Evolutionary conservation across 2,113 vertebrate genomes (phyloP), one percentile per base, ranked within the genome.

Genomic region (Acanthochromis polyacanthus): DNA sequence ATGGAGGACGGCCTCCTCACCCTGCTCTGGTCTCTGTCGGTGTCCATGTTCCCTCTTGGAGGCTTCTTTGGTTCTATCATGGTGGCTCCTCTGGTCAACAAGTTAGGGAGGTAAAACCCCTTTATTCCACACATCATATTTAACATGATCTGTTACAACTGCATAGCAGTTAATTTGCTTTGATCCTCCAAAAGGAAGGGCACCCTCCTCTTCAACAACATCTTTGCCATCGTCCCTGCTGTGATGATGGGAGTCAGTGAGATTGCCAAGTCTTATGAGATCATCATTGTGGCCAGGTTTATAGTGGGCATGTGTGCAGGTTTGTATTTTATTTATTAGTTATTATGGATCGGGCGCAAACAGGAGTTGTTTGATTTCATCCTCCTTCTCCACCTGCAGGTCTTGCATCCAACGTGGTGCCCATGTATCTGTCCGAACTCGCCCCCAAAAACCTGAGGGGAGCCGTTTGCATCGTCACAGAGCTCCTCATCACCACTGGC

Each of bases 391-490:
- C 15, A 1, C 60, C 55, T 80, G 56, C 74, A 99, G 98, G 98
- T 43, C 87, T 99, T 75, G 97, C 97, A 3, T 99, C 97, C 88
- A 99, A 88, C 0, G 98, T 98, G 58, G 98, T 99, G 65, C 97
- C 98, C 9, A 99, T 99, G 98, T 99, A 98, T 91, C 81, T 99
- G 28, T 98, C 98, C 20, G 98, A 99, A 78, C 85, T 98, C 40
- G 86, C 98, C 30, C 97, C 98, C 0, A 97, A 93, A 86, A 98
- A 97, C 84, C 92, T 98, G 66, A 89, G 98, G 79, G 98, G 98
- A 22, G 97, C 96, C 0, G 57, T 97, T 0, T 94, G 97, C 16
- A 91, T 99, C 28, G 32, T 98, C 0, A 97, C 98, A 0, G 88
- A 99, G 93, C 95, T 99, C 10, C 97, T 99, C 90, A 97, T 99